phyloP scores from a whole-genome alignment of 53 echinoderm and acorn worm species.

The Pentamera pediparva region DNA sequence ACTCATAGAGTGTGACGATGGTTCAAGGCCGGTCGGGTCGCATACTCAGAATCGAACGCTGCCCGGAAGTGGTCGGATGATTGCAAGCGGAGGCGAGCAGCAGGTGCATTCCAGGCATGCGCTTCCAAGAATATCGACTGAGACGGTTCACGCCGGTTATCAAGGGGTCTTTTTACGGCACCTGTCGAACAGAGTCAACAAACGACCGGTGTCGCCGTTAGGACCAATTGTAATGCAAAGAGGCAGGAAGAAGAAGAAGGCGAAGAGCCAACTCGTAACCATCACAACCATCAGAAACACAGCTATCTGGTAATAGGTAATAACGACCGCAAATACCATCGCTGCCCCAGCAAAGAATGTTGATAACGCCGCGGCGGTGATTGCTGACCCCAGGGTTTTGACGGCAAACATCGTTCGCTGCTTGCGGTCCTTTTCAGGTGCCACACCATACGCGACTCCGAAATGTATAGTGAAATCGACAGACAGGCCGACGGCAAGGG shows the following conservation, averaged over 20 bases:
- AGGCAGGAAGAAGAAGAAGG: conserved; percentile 71
- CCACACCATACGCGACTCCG: conserved; percentile 59
- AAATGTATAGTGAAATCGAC: conserved; percentile 78
- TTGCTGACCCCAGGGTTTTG: conserved; percentile 28
- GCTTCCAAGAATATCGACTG: too few relatives aligned
- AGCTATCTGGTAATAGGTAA: conserved; percentile 65
- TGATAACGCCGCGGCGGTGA: conserved; percentile 55
- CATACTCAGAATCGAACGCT: too few relatives aligned
- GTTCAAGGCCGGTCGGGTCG: too few relatives aligned
- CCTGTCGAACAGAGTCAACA: neutral
- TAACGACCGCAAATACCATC: conserved; percentile 63
- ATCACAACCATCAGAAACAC: conserved; percentile 66
- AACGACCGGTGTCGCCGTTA: conserved; percentile 7
- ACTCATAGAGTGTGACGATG: too few relatives aligned
- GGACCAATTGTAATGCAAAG: conserved; percentile 68
- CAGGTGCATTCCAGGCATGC: too few relatives aligned
- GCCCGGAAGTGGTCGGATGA: too few relatives aligned
- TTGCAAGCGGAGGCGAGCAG: too few relatives aligned
- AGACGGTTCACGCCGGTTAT: too few relatives aligned
- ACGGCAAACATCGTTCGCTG: conserved; percentile 38
- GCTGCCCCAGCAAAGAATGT: conserved; percentile 74
- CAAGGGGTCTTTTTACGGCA: neutral
- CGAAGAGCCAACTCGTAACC: conserved; percentile 60
- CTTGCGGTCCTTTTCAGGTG: conserved; percentile 32
- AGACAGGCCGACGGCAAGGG: conserved; percentile 58